Evolutionary conservation across 2,888 invertebrate species (phyloP).

Genomic region (Conchocele bisecta): DNA sequence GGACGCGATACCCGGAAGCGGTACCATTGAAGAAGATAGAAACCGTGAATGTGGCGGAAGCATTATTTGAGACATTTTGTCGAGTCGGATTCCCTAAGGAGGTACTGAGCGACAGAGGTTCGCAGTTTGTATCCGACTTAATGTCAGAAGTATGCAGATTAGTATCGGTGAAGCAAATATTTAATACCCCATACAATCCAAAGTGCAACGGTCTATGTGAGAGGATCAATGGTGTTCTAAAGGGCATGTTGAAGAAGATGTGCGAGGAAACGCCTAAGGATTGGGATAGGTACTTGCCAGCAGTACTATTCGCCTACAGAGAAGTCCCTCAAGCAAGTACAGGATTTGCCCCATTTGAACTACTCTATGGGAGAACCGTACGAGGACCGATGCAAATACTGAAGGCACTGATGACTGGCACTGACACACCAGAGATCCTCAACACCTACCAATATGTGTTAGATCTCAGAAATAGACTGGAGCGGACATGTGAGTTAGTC

Average conservation of each 20-base stretch:
- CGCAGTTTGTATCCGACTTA: constrained; percentile 46
- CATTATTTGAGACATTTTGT: constrained; percentile 43
- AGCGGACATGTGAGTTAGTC: constrained; percentile 31
- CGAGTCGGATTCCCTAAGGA: constrained; percentile 52
- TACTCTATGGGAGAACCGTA: constrained; percentile 4
- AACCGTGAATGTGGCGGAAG: constrained; percentile 51
- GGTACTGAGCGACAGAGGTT: constrained; percentile 56
- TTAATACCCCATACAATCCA: constrained; percentile 50
- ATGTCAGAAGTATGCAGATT: constrained; percentile 45
- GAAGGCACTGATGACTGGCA: constrained; percentile 2
- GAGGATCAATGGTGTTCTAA: constrained; percentile 55
- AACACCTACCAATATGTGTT: constrained; percentile 11
- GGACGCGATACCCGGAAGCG: constrained; percentile 57
- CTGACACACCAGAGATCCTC: neutral
- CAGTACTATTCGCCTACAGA: constrained; percentile 55
- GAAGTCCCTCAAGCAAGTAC: constrained; percentile 51
- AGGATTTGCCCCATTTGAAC: constrained; percentile 51
- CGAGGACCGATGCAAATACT: constrained; percentile 8
- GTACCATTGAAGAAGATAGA: constrained; percentile 44
- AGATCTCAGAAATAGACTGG: constrained; percentile 16
- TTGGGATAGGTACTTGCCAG: constrained; percentile 57
- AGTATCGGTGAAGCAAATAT: constrained; percentile 30
- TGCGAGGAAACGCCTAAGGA: constrained; percentile 40
- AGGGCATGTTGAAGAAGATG: constrained; percentile 54
- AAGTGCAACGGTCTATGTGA: constrained; percentile 50